phyloP scores from a whole-genome alignment of 1,140 invertebrate species.

The Zaprionus taronus region DNA sequence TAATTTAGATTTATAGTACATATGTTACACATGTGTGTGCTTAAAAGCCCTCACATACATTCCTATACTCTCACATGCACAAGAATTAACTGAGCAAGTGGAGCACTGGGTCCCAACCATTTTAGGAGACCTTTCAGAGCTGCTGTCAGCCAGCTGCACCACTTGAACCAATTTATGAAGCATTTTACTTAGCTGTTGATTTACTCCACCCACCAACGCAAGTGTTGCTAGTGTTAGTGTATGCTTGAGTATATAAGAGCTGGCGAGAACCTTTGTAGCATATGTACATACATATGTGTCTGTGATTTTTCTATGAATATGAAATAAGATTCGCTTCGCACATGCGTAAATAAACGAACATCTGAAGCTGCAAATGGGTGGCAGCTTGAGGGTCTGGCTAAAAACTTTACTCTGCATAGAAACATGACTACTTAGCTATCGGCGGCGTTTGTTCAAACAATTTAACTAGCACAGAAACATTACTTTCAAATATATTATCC shows the following conservation, averaged over 20 bases:
- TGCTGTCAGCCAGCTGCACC: slow-evolving; percentile 69
- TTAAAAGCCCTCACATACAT: not conserved
- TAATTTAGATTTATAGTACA: slow-evolving; percentile 4
- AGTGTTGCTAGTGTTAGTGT: slow-evolving; percentile 21
- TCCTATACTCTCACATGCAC: not conserved
- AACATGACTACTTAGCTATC: too few species aligned
- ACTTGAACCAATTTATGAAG: slow-evolving; percentile 82
- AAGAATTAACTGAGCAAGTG: slow-evolving; percentile 1
- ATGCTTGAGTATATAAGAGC: not conserved
- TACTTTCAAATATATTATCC: not conserved
- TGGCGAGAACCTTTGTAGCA: slow-evolving; percentile 46
- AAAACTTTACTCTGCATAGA: not conserved
- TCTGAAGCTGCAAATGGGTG: slow-evolving; percentile 11
- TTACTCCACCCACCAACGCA: slow-evolving; percentile 53
- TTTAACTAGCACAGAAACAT: not conserved
- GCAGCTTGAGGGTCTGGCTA: too few species aligned
- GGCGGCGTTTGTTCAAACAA: too few species aligned
- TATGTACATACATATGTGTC: slow-evolving; percentile 63
- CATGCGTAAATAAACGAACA: slow-evolving; percentile 81
- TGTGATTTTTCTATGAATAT: slow-evolving; percentile 82
- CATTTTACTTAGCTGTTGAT: slow-evolving; percentile 82
- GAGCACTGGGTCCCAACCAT: not conserved
- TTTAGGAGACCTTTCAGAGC: slow-evolving; percentile 47
- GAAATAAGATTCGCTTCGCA: slow-evolving; percentile 70
- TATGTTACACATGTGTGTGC: not conserved